Conservation (phyloP, 2,797 vertebrate species). For the Glossophaga mutica region DNA sequence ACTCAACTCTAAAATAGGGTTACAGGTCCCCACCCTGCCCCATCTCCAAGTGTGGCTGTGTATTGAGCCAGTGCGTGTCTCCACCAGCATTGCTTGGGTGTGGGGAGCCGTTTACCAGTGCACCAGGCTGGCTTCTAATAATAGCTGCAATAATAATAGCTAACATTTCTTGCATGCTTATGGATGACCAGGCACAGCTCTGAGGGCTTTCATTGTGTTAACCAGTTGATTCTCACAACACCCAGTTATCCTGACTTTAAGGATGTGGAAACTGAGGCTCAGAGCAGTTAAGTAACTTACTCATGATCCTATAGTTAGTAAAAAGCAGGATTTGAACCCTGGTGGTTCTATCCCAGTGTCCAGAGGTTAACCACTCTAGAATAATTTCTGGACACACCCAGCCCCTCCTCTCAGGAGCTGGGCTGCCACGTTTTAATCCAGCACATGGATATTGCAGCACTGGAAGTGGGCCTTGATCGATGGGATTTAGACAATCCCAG, state of each 20-base stretch:
- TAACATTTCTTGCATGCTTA: conserved; percentile 47
- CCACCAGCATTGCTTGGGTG: background rate
- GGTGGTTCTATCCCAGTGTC: background rate
- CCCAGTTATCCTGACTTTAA: conserved; percentile 47
- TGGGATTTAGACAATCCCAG: background rate
- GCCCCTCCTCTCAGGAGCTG: background rate
- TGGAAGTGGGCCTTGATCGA: background rate
- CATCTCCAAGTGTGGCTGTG: background rate
- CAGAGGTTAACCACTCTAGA: background rate
- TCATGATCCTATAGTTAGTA: background rate
- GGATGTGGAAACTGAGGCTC: background rate
- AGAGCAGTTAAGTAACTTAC: conserved; percentile 18
- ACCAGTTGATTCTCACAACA: conserved; percentile 35
- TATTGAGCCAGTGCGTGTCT: background rate
- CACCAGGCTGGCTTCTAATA: conserved; percentile 11
- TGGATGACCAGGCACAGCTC: conserved; percentile 22
- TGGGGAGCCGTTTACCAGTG: conserved; percentile 36
- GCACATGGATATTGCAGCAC: background rate
- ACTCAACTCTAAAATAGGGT: conserved; percentile 19
- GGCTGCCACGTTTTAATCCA: background rate
- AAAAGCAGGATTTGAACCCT: conserved; percentile 9
- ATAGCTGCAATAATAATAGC: conserved; percentile 65
- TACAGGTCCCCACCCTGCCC: background rate
- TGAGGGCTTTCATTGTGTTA: conserved; percentile 38
- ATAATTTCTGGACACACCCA: background rate